phyloP scores from a whole-genome alignment of 2,113 vertebrate species.

The Grus americana region DNA sequence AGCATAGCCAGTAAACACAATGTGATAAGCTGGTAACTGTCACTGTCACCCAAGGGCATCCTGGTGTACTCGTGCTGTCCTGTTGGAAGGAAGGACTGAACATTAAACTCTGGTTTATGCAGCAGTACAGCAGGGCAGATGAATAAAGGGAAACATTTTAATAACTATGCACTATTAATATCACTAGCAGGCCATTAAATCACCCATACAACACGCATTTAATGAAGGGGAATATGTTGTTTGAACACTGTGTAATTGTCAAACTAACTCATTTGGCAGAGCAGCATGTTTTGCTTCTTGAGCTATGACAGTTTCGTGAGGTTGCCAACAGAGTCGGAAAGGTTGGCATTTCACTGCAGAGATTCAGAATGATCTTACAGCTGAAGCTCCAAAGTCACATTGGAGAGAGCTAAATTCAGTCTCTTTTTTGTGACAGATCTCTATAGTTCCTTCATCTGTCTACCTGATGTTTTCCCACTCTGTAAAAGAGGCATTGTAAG shows the following conservation, averaged over 20 bases:
- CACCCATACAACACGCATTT: slow-evolving; percentile 10
- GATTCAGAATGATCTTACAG: background rate
- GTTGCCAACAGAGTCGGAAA: background rate
- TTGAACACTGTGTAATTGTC: slow-evolving; percentile 50
- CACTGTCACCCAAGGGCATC: background rate
- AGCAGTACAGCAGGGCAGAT: slow-evolving; percentile 7
- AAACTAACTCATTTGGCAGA: slow-evolving; percentile 25
- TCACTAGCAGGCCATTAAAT: slow-evolving; percentile 35
- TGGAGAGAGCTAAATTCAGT: background rate
- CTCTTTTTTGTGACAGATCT: background rate
- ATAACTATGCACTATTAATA: slow-evolving; percentile 46
- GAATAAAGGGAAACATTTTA: slow-evolving; percentile 37
- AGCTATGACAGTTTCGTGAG: background rate
- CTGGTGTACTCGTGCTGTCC: background rate
- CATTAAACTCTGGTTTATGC: background rate
- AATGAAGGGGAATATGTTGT: slow-evolving; percentile 47
- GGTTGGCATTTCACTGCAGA: background rate
- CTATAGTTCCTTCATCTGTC: background rate
- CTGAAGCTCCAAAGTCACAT: background rate
- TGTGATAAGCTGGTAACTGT: background rate
- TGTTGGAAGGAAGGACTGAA: background rate
- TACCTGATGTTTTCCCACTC: background rate
- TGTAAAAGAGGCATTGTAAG: background rate
- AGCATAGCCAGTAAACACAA: background rate
- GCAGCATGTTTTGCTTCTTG: slow-evolving; percentile 14